These are phyloP conservation scores for Gymnoscopelus braueri DNA, from an alignment of 2,797 vertebrate species.

Conservation along the genomic window DNA sequence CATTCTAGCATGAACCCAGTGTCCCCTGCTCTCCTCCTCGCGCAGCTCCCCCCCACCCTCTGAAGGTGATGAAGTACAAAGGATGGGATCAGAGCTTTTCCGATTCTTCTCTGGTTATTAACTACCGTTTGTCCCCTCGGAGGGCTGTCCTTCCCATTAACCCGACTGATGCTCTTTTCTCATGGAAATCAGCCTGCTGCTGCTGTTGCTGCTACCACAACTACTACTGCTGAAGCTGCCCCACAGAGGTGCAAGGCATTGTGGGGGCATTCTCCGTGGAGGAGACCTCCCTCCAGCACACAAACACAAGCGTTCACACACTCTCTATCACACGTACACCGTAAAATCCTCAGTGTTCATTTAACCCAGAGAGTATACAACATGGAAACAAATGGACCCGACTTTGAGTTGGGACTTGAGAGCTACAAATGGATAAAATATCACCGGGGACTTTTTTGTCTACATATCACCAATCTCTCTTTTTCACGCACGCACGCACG, in stretches of 20 bases:
- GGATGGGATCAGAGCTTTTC: slow-evolving; percentile 78
- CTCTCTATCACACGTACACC: slow-evolving; percentile 30
- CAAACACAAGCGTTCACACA: slow-evolving; percentile 42
- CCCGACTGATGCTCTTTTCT: slow-evolving; percentile 85
- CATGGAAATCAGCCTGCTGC: slow-evolving; percentile 86
- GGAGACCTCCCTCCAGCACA: slow-evolving; percentile 67
- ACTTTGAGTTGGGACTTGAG: too few species aligned
- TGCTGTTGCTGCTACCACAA: slow-evolving; percentile 43
- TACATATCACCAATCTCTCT: slow-evolving; percentile 53
- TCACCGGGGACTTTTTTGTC: too few species aligned
- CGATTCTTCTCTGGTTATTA: slow-evolving; percentile 81
- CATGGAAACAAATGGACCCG: not conserved
- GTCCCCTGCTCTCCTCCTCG: slow-evolving; percentile 47
- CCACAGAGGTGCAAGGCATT: slow-evolving; percentile 76
- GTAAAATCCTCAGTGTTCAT: not conserved
- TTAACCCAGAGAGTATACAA: not conserved
- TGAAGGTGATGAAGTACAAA: slow-evolving; percentile 76
- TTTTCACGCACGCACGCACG: slow-evolving; percentile 55
- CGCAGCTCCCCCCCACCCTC: slow-evolving; percentile 10
- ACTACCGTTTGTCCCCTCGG: slow-evolving; percentile 77
- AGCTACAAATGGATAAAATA: too few species aligned
- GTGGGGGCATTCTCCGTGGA: slow-evolving; percentile 70
- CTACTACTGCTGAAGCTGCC: slow-evolving; percentile 40
- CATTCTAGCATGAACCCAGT: slow-evolving; percentile 68
- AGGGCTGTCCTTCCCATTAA: slow-evolving; percentile 81